Evolutionary conservation across 2,888 invertebrate species (phyloP).

Genomic region (Caenorhabditis drosophilae): DNA sequence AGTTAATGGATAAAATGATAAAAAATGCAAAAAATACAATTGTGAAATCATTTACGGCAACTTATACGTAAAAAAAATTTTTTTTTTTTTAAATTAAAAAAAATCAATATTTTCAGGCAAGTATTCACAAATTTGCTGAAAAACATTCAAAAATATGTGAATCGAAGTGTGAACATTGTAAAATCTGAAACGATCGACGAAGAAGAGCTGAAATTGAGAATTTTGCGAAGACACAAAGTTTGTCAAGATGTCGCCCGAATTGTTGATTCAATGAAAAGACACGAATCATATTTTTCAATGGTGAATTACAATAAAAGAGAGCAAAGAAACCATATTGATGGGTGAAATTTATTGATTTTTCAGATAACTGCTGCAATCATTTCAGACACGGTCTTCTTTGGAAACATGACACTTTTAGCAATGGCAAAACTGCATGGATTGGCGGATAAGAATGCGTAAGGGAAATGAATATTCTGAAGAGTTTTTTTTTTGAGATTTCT

Average conservation of each 20-base stretch:
- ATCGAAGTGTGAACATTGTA: conserved; percentile 11
- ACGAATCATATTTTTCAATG: conserved; percentile 29
- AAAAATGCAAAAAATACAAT: conserved; percentile 24
- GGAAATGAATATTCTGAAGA: not conserved
- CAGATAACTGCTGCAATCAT: conserved; percentile 31
- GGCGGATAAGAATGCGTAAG: conserved; percentile 27
- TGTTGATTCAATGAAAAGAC: conserved; percentile 28
- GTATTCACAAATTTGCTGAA: not conserved
- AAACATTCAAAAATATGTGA: conserved; percentile 18
- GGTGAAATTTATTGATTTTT: not conserved
- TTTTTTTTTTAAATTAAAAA: not conserved
- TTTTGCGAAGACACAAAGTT: conserved; percentile 22
- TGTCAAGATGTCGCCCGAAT: conserved; percentile 22
- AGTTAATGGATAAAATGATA: conserved; percentile 12
- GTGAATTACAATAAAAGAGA: conserved; percentile 1
- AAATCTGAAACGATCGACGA: conserved; percentile 8
- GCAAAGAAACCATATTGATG: not conserved
- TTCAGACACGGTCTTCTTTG: conserved; percentile 29
- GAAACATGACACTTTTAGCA: conserved; percentile 16
- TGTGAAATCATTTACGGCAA: conserved; percentile 17
- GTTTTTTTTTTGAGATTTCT: no score
- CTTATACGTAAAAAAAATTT: not conserved
- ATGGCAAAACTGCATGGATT: conserved; percentile 27
- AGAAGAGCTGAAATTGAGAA: conserved; percentile 6
- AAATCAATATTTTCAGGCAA: not conserved